phyloP scores from a whole-genome alignment of 2,888 invertebrate species.

The Noctua pronuba region DNA sequence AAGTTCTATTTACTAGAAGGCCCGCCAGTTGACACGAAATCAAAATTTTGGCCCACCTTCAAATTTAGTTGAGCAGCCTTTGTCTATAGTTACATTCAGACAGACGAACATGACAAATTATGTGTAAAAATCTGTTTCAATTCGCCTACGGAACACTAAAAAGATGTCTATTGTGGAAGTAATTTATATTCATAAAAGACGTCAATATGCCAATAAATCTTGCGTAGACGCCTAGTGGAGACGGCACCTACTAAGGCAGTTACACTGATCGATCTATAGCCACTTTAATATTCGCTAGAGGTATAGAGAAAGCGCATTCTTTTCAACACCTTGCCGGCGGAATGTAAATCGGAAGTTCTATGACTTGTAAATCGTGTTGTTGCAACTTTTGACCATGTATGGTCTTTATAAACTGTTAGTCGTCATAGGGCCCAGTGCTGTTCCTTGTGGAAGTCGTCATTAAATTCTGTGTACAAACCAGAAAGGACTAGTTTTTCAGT shows the following conservation, averaged over 20 bases:
- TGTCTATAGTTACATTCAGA: neutral
- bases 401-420: neutral
- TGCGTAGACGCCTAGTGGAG: slow-evolving; percentile 33
- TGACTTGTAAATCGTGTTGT: slow-evolving; percentile 37
- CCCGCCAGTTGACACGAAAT: too few species aligned
- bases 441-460: slow-evolving; percentile 26
- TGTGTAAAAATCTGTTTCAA: neutral
- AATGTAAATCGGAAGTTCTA: slow-evolving; percentile 56
- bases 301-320: slow-evolving; percentile 68
- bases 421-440: slow-evolving; percentile 6
- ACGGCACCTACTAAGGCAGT: slow-evolving; percentile 56
- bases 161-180: slow-evolving; percentile 27
- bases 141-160: slow-evolving; percentile 23
- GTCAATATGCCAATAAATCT: slow-evolving; percentile 45
- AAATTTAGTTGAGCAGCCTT: too few species aligned
- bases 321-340: slow-evolving; percentile 57
- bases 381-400: slow-evolving; percentile 16
- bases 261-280: slow-evolving; percentile 56
- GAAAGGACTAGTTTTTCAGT: too few species aligned
- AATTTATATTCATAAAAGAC: slow-evolving; percentile 51
- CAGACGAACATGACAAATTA: neutral
- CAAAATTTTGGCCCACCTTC: too few species aligned
- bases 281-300: slow-evolving; percentile 59
- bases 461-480: neutral
- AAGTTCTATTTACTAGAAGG: too few species aligned